Evolutionary conservation across 2,797 vertebrate genomes (phyloP).

Genomic region (Kryptopterus vitreolus): DNA sequence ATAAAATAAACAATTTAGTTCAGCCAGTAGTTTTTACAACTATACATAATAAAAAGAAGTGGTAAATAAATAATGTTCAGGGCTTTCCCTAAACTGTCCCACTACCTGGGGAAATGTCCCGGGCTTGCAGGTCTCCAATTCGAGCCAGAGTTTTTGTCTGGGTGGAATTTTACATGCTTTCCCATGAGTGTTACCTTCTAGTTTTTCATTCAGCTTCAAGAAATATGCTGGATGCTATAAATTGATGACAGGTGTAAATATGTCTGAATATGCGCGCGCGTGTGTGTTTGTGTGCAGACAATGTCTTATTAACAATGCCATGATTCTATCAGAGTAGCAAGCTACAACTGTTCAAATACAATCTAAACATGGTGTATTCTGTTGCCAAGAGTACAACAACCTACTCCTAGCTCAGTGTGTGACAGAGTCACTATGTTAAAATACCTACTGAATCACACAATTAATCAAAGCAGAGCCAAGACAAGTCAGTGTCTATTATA

Average conservation of each 20-base stretch:
- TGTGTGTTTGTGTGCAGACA: background rate
- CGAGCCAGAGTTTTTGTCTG: background rate
- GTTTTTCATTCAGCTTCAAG: background rate
- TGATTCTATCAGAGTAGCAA: background rate
- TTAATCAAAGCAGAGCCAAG: background rate
- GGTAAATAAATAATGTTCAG: background rate
- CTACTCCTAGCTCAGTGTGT: background rate
- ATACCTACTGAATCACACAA: background rate
- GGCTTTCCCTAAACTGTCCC: background rate
- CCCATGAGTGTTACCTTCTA: background rate
- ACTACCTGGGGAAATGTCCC: background rate
- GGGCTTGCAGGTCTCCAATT: background rate
- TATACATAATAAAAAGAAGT: background rate
- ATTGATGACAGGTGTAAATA: background rate
- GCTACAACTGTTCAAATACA: background rate
- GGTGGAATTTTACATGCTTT: background rate
- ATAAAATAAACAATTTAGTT: background rate
- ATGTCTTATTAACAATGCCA: background rate
- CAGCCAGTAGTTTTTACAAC: background rate
- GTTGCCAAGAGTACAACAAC: background rate
- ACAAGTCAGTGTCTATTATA: background rate
- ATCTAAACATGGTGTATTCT: background rate
- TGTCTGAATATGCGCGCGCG: background rate
- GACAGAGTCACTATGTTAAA: background rate
- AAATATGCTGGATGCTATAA: background rate